Evolutionary conservation across 2,113 vertebrate species (phyloP).

Genomic region (Syngnathoides biaculeatus): DNA sequence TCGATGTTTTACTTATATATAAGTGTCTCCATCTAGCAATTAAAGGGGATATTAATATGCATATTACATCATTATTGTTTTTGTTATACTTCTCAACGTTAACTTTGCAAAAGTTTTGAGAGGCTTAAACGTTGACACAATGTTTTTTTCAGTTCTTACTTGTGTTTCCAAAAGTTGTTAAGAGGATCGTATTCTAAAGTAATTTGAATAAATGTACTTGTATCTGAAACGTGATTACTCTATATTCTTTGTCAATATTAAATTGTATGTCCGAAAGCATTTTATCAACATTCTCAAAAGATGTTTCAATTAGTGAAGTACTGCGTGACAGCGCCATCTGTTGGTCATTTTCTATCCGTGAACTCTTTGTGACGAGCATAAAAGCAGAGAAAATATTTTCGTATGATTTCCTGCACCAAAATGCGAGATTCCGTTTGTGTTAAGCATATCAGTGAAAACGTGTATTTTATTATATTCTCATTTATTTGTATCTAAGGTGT

Average conservation of each 20-base stretch:
- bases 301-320: slow-evolving; percentile 35
- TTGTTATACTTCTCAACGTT: not conserved
- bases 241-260: not conserved
- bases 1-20: too few relatives aligned
- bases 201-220: not conserved
- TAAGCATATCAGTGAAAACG: not conserved
- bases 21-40: too few relatives aligned
- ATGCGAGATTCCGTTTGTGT: not conserved
- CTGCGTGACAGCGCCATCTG: slow-evolving; percentile 73
- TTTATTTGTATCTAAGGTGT: not conserved
- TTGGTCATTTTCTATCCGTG: slow-evolving; percentile 41
- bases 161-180: too few relatives aligned
- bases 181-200: too few relatives aligned
- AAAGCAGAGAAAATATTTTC: not conserved
- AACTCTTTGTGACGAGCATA: slow-evolving; percentile 11
- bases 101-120: not conserved
- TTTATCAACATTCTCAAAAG: not conserved
- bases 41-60: too few relatives aligned
- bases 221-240: not conserved
- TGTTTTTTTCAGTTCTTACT: not conserved
- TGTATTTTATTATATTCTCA: not conserved
- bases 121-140: not conserved
- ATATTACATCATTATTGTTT: not conserved
- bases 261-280: not conserved
- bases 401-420: not conserved